These are phyloP conservation scores for Atta texana DNA, from an alignment of 1,140 invertebrate species.

Conservation along the genomic window DNA sequence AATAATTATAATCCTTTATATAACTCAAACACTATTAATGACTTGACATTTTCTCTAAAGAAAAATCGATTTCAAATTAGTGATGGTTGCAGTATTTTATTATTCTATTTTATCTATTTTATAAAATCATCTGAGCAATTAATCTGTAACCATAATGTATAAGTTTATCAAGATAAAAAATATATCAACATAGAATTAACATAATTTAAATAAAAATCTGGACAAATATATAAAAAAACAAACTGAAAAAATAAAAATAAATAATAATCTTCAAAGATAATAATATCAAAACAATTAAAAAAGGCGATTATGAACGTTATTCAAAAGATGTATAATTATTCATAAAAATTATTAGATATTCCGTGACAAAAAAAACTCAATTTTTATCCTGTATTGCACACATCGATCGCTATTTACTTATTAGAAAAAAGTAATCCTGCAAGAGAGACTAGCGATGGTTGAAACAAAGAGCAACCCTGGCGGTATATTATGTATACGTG, in stretches of 20 bases:
- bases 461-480: background rate
- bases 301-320: background rate
- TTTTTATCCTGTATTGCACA: background rate
- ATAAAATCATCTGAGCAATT: background rate
- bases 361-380: background rate
- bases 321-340: background rate
- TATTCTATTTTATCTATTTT: background rate
- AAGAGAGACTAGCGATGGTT: background rate
- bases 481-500: background rate
- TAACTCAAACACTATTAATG: background rate
- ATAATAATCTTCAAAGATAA: background rate
- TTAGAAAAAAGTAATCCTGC: background rate
- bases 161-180: constrained; percentile 9
- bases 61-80: constrained; percentile 15
- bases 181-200: background rate
- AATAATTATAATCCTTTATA: background rate
- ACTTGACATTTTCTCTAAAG: constrained; percentile 13
- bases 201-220: constrained; percentile 7
- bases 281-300: constrained; percentile 16
- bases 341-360: background rate
- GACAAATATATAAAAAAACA: background rate
- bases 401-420: constrained; percentile 1
- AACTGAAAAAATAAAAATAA: background rate
- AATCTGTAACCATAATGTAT: background rate
- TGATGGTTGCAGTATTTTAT: background rate